Evolutionary conservation across 2,113 vertebrate species (phyloP), one percentile per base, ranked within the genome.

Genomic region (Silurus asotus): DNA sequence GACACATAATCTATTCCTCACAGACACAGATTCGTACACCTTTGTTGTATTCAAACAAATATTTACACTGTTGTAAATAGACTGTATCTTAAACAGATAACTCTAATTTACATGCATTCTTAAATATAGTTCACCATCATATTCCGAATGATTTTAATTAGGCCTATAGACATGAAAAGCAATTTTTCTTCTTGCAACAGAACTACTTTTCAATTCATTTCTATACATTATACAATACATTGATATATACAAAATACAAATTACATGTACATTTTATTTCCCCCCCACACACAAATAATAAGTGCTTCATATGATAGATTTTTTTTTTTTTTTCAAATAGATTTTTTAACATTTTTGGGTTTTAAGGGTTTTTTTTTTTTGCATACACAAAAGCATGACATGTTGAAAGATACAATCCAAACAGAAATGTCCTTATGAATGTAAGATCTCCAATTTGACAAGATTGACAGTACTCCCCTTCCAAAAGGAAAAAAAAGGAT

Each of bases 1-100:
- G 96, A 97, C 96, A 97, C 95, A 90, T 91, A 95, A 96, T 96
- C 96, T 96, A 96, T 94, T 94, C 93, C 95, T 95, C 96, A 98
- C 96, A 93, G 96, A 96, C 97, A 99, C 97, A 96, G 97, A 97
- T 96, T 96, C 95, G 96, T 94, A 98, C 97, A 97, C 95, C 96
- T 91, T 96, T 84, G 67, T 84, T 95, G 96, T 95, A 96, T 96
- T 94, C 92, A 96, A 96, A 96, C 94, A 92, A 96, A 95, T 96
- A 96, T 96, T 93, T 96, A 97, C 96, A 96, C 83, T 84, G 93
- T 91, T 87, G 93, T 92, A 94, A 93, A 94, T 94, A 95, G 94
- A 95, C 94, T 95, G 93, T 93, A 94, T 95, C 91, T 95, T 94
- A 95, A 95, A 96, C 93, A 92, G 92, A 94, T 96, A 94, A 91